Conservation (phyloP, 2,888 invertebrate species). For the Uropetala carovei region DNA sequence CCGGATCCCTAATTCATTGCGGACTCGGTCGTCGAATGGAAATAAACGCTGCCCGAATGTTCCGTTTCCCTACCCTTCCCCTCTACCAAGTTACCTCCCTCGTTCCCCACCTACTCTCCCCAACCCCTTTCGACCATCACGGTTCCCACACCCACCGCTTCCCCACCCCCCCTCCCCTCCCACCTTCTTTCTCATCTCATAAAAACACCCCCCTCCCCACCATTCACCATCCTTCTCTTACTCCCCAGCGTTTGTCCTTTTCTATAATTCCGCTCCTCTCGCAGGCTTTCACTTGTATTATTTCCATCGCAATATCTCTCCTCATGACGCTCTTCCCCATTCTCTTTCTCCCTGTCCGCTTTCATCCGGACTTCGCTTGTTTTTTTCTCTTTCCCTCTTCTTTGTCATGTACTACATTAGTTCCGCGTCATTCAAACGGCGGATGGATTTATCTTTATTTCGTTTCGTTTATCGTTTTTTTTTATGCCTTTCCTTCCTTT, state of each 20-base stretch:
- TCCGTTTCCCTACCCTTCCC: too few relatives aligned
- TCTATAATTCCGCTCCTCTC: not conserved
- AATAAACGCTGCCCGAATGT: not conserved
- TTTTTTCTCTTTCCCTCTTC: too few relatives aligned
- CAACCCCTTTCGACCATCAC: not conserved
- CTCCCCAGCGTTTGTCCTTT: not conserved
- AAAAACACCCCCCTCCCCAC: not conserved
- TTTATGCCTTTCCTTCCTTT: too few relatives aligned
- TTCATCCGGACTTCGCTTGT: not conserved
- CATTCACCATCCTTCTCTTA: not conserved
- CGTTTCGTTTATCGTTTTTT: too few relatives aligned
- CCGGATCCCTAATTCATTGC: constrained; percentile 24
- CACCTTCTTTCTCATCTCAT: too few relatives aligned
- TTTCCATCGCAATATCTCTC: not conserved
- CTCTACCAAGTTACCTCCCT: too few relatives aligned
- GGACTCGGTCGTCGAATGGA: constrained; percentile 27
- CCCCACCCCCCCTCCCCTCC: too few relatives aligned
- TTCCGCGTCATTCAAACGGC: too few relatives aligned
- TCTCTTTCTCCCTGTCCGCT: not conserved
- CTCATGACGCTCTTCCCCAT: not conserved
- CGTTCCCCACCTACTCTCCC: too few relatives aligned
- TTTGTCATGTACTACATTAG: too few relatives aligned
- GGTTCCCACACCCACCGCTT: not conserved
- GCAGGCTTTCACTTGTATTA: not conserved
- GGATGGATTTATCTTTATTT: too few relatives aligned